Evolutionary conservation across 2,113 vertebrate genomes (phyloP), one percentile per base, ranked within the genome.

Genomic region (Nothobranchius kuhntae): DNA sequence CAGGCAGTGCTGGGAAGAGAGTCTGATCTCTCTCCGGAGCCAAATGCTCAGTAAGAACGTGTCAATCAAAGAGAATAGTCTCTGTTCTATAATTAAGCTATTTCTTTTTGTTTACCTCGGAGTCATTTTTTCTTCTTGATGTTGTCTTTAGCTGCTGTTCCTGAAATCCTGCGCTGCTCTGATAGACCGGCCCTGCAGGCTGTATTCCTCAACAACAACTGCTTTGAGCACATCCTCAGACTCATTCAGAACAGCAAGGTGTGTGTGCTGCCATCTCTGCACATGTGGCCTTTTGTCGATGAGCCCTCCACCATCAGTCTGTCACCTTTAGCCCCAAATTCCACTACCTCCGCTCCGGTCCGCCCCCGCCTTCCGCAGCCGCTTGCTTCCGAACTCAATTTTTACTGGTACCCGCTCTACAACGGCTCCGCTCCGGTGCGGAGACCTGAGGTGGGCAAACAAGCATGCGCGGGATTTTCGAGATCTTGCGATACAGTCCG

Each of bases 201-300:
- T 0, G 83, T 95, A 75, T 99, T 99, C 82, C 96, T 99, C 61
- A 98, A 97, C 93, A 99, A 98, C 89, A 99, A 99, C 89, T 99
- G 98, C 91, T 99, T 98, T 6, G 98, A 99, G 81, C 98, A 99
- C 89, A 96, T 99, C 84, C 95, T 95, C 48, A 92, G 97, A 13
- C 95, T 99, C 65, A 94, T 99, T 78, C 98, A 98, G 70, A 99
- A 99, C 93, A 99, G 97, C 94, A 98, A 97, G 97, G 98, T 30
- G 45, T 24, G 13, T 36, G 65, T 59, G 48, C 7, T 78, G 46
- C 40, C 12, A 26, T 45, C 65, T 42, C 26, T 68, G 62, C 36
- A 8, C 36, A 12, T 65, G 42, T 35, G 40, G 65, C 45, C 8
- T 35, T 47, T 46, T 44, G n/a, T 73, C 54, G 53, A 7, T 36